Evolutionary conservation across 1,140 invertebrate species (phyloP).

Genomic region (Rhyacophila brunnea): DNA sequence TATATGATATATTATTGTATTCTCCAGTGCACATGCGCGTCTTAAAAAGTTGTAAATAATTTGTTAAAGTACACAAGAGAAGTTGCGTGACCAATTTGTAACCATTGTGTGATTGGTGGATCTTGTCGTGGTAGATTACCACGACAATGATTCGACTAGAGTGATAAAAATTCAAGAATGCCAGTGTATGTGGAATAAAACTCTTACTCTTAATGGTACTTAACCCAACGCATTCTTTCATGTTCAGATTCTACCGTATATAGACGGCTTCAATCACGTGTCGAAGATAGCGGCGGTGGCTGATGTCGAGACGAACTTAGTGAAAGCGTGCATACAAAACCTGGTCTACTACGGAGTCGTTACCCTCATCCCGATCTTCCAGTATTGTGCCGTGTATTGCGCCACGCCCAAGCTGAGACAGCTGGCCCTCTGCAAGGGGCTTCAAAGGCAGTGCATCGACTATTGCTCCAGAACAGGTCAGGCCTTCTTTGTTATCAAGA

Average conservation of each 20-base stretch:
- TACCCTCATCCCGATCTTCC: constrained; percentile 84
- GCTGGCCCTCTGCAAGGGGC: constrained; percentile 62
- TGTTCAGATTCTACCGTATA: constrained; percentile 67
- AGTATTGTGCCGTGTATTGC: constrained; percentile 88
- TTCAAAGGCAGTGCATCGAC: constrained; percentile 72
- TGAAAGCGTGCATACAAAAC: constrained; percentile 90
- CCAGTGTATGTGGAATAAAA: too few species aligned
- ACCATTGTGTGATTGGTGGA: too few species aligned
- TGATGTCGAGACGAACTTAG: constrained; percentile 87
- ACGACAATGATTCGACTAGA: too few species aligned
- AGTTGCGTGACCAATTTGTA: too few species aligned
- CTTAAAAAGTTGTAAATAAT: too few species aligned
- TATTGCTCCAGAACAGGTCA: constrained; percentile 64
- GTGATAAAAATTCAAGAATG: too few species aligned
- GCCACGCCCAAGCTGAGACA: constrained; percentile 75
- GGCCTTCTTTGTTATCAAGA: constrained; percentile 14
- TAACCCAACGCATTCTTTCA: too few species aligned
- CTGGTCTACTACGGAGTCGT: constrained; percentile 74
- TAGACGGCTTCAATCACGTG: constrained; percentile 89
- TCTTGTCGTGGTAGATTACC: too few species aligned
- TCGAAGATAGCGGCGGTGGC: constrained; percentile 75
- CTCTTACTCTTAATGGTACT: too few species aligned
- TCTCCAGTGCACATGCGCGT: too few species aligned
- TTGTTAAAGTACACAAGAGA: too few species aligned
- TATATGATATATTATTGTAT: too few species aligned